These are phyloP conservation scores for Passer domesticus DNA, from an alignment of 2,113 vertebrate genomes.

Conservation along the genomic window DNA sequence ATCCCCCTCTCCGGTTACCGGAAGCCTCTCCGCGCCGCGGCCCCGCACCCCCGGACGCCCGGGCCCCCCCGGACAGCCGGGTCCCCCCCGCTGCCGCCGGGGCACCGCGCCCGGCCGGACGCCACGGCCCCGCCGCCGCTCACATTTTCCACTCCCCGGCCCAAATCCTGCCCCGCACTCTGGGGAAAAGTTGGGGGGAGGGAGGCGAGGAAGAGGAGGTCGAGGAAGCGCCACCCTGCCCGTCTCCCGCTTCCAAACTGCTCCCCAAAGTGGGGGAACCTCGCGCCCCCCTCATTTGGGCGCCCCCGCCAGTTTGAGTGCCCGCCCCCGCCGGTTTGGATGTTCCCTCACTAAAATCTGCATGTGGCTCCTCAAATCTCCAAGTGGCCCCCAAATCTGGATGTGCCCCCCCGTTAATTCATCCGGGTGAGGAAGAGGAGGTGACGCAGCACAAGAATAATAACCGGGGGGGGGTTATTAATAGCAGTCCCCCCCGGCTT, in stretches of 20 bases:
- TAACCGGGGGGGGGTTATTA: background rate
- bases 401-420: background rate
- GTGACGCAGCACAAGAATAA: background rate
- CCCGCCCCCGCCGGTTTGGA: background rate
- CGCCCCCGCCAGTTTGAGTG: too few species aligned
- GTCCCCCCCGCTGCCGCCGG: background rate
- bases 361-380: background rate
- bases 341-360: background rate
- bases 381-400: background rate
- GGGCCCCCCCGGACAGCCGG: background rate
- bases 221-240: background rate
- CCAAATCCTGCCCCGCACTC: conserved; percentile 2
- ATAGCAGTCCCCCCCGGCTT: background rate
- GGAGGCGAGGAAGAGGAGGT: background rate
- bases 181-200: background rate
- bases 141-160: conserved; percentile 9
- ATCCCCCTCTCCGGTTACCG: conserved; percentile 4
- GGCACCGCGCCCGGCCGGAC: conserved; percentile 32
- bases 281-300: background rate
- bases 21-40: background rate
- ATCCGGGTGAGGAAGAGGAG: background rate
- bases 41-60: background rate
- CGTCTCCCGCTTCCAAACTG: background rate
- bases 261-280: background rate
- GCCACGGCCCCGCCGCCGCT: background rate